These are phyloP conservation scores for Limnephilus rhombicus DNA, from an alignment of 2,888 invertebrate species.

Conservation along the genomic window DNA sequence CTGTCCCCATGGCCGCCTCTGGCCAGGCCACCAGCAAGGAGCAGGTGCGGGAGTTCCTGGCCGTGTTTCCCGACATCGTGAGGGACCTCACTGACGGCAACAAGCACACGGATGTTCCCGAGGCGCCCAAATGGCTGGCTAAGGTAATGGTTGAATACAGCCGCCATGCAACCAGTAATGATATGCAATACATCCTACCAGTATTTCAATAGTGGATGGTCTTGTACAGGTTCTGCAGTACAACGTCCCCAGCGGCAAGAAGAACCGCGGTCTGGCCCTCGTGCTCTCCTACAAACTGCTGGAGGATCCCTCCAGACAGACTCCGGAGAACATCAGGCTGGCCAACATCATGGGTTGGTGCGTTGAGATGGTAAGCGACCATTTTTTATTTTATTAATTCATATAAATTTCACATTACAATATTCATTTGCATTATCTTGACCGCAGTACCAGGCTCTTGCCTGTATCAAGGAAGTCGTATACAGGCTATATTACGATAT, in stretches of 20 bases:
- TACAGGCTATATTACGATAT: too few relatives aligned
- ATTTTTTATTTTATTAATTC: too few relatives aligned
- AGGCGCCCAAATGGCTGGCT: slow-evolving; percentile 88
- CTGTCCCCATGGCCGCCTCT: slow-evolving; percentile 79
- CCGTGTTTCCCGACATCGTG: slow-evolving; percentile 91
- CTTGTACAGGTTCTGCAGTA: slow-evolving; percentile 87
- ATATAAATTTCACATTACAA: too few relatives aligned
- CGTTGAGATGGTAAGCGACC: slow-evolving; percentile 89
- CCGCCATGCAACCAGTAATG: slow-evolving; percentile 59
- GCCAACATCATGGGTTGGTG: slow-evolving; percentile 96
- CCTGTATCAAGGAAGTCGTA: too few relatives aligned
- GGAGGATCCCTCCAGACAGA: slow-evolving; percentile 81
- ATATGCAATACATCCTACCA: not conserved
- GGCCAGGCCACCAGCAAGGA: slow-evolving; percentile 85
- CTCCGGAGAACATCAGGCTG: slow-evolving; percentile 86
- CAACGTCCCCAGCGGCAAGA: slow-evolving; percentile 95
- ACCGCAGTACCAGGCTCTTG: too few relatives aligned
- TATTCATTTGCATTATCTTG: too few relatives aligned
- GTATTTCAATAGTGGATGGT: not conserved
- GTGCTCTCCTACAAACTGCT: slow-evolving; percentile 87
- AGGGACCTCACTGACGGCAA: slow-evolving; percentile 88
- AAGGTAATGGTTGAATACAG: slow-evolving; percentile 79
- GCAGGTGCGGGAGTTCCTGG: slow-evolving; percentile 92
- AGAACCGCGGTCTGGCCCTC: slow-evolving; percentile 86
- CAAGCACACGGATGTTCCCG: slow-evolving; percentile 86